Percentiles rank a stretch among this genome's conserved stretches.
Evolutionary conservation across 2,113 vertebrate genomes (phyloP).

Genomic region (Rousettus leschenaultii): DNA sequence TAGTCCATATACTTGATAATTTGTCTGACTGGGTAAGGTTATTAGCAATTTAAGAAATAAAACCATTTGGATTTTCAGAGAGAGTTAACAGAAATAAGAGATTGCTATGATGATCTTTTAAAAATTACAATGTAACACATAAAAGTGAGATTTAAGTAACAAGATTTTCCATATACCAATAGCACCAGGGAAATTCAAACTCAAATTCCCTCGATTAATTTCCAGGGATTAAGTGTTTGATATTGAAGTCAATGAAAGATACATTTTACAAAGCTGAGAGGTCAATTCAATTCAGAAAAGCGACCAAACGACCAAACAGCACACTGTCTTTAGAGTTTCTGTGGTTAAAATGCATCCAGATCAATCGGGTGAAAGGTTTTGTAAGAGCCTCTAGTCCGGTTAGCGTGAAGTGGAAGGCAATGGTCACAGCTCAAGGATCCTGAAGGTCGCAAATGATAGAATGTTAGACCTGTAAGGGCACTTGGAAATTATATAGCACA

Average conservation of each 20-base stretch:
- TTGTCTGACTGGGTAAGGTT: constrained; percentile 74
- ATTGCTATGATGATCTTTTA: constrained; percentile 83
- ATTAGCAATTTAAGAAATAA: constrained; percentile 81
- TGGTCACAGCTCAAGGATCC: not conserved
- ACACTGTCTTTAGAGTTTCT: not conserved
- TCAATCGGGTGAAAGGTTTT: not conserved
- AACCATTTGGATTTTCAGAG: constrained; percentile 80
- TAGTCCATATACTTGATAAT: constrained; percentile 73
- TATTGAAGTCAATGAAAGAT: constrained; percentile 76
- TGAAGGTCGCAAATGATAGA: not conserved
- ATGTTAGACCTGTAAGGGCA: not conserved
- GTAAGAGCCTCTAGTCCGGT: not conserved
- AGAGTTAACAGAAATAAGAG: constrained; percentile 81
- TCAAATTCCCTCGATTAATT: constrained; percentile 71
- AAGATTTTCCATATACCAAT: constrained; percentile 74
- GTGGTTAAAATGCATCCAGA: not conserved
- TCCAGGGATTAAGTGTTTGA: constrained; percentile 64
- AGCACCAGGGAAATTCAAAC: constrained; percentile 78
- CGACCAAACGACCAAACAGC: not conserved
- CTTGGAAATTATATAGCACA: not conserved
- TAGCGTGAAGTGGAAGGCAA: not conserved
- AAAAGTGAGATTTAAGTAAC: constrained; percentile 80
- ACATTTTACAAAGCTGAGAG: constrained; percentile 71
- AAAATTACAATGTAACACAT: constrained; percentile 82
- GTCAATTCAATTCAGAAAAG: constrained; percentile 74